phyloP scores from a whole-genome alignment of 64 coral and sea anemone species.

The Stylophora pistillata region DNA sequence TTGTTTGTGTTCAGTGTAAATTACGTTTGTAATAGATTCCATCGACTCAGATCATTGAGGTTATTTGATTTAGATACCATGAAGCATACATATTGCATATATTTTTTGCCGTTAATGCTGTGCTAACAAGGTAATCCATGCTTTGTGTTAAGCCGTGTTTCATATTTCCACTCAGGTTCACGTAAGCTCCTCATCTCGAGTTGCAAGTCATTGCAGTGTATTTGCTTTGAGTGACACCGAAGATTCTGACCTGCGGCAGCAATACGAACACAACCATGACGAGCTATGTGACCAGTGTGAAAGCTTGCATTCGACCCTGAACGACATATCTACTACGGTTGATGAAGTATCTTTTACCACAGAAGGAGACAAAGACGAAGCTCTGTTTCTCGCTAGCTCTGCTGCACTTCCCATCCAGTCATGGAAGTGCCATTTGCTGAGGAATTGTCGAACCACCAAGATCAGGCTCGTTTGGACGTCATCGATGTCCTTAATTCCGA shows the following conservation, averaged over 20 bases:
- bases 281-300: constrained; percentile 4
- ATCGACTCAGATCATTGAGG: no score
- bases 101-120: no score
- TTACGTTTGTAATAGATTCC: no score
- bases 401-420: constrained; percentile 16
- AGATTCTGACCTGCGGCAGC: neutral
- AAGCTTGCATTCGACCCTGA: neutral
- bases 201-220: constrained; percentile 34
- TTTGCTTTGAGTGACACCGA: constrained; percentile 38
- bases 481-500: constrained; percentile 9
- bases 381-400: neutral
- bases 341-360: neutral
- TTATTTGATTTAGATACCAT: no score
- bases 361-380: constrained; percentile 40
- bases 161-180: neutral
- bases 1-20: no score
- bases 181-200: neutral
- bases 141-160: no score
- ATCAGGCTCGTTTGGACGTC: constrained; percentile 65
- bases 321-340: neutral
- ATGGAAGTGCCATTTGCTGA: constrained; percentile 56
- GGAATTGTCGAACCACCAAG: constrained; percentile 41
- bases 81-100: no score
- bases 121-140: no score
- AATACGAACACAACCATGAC: constrained; percentile 8